Percentiles rank a stretch among this genome's conserved stretches.
phyloP scores from a whole-genome alignment of 2,888 invertebrate genomes.

The Tethea ocularis region DNA sequence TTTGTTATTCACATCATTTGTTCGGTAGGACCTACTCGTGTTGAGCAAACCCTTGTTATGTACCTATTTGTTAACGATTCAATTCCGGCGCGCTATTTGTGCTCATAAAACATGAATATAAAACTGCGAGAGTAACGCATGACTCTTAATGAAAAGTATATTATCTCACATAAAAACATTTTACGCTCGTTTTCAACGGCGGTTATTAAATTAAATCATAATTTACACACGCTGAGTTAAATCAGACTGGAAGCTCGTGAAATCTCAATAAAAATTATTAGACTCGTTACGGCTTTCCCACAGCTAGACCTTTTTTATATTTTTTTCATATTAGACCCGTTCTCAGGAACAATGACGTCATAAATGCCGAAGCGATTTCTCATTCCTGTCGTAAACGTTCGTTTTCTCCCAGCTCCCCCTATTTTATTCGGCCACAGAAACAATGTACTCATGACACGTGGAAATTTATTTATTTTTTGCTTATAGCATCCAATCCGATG shows the following conservation, averaged over 20 bases:
- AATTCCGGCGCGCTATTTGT: slow-evolving; percentile 53
- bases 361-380: slow-evolving; percentile 71
- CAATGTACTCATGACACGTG: slow-evolving; percentile 43
- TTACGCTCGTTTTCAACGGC: slow-evolving; percentile 72
- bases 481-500: slow-evolving; percentile 20
- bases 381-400: slow-evolving; percentile 64
- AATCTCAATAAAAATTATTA: slow-evolving; percentile 78
- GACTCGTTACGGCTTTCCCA: slow-evolving; percentile 61
- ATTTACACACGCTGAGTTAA: slow-evolving; percentile 78
- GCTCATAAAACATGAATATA: slow-evolving; percentile 67
- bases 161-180: slow-evolving; percentile 79
- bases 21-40: slow-evolving; percentile 9
- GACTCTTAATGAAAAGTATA: slow-evolving; percentile 79
- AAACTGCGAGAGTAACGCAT: slow-evolving; percentile 67
- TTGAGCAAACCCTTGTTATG: slow-evolving; percentile 41
- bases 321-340: slow-evolving; percentile 58
- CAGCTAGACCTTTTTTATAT: slow-evolving; percentile 48
- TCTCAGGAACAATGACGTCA: slow-evolving; percentile 64
- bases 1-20: neutral
- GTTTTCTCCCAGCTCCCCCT: slow-evolving; percentile 33
- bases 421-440: slow-evolving; percentile 56
- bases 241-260: slow-evolving; percentile 75
- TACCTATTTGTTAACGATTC: slow-evolving; percentile 51
- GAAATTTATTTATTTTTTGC: slow-evolving; percentile 30
- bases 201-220: slow-evolving; percentile 81